phyloP scores from a whole-genome alignment of 2,113 vertebrate genomes.

The Cricetomys ansorgei region DNA sequence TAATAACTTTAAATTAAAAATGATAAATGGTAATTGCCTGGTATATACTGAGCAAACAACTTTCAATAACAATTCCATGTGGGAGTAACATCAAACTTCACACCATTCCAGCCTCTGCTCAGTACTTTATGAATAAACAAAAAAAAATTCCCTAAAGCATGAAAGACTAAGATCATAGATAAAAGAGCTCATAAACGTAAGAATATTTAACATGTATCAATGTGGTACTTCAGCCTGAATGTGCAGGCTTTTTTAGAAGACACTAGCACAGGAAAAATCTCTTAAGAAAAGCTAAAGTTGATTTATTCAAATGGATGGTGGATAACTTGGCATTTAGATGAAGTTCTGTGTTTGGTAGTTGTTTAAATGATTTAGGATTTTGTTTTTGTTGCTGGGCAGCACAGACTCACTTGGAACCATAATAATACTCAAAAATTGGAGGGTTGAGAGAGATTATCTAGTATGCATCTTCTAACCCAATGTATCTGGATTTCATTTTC shows the following conservation, averaged over 20 bases:
- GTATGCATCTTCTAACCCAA: background rate
- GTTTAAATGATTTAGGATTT: constrained; percentile 25
- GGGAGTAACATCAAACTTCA: constrained; percentile 44
- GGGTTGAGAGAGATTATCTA: background rate
- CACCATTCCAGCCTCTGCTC: constrained; percentile 46
- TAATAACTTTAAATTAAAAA: constrained; percentile 59
- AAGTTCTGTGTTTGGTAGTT: background rate
- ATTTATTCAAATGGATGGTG: constrained; percentile 62
- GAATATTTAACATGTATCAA: constrained; percentile 59
- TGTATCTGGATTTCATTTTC: background rate
- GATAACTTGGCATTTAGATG: constrained; percentile 49
- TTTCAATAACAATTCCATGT: constrained; percentile 2
- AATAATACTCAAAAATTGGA: background rate
- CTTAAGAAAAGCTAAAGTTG: constrained; percentile 73
- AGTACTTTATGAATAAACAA: constrained; percentile 54
- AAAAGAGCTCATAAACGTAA: constrained; percentile 68
- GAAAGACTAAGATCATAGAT: constrained; percentile 57
- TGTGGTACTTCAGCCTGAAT: background rate
- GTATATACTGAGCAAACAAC: background rate
- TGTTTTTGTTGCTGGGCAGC: background rate
- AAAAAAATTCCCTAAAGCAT: constrained; percentile 43
- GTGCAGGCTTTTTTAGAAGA: constrained; percentile 62
- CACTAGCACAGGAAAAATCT: constrained; percentile 67
- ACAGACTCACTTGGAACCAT: background rate
- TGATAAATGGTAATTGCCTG: constrained; percentile 35